Conservation (phyloP, 2,113 vertebrate genomes). For the Hucho hucho region DNA sequence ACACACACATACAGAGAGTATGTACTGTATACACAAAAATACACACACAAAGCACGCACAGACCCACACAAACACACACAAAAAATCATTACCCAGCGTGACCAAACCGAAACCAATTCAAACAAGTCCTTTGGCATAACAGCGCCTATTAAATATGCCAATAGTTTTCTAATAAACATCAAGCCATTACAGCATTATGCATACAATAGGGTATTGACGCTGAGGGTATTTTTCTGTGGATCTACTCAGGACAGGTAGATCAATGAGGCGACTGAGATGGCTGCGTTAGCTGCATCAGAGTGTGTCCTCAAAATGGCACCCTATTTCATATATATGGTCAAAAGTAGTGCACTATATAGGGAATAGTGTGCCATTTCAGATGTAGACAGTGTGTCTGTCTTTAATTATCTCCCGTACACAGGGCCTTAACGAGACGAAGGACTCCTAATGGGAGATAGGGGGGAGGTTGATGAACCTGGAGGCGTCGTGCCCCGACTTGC, state of each 20-base stretch:
- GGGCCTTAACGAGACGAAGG: constrained; percentile 50
- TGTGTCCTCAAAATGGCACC: not conserved
- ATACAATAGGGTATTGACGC: constrained; percentile 44
- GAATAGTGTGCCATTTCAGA: no score
- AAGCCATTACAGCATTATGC: constrained; percentile 45
- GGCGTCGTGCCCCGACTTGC: constrained; percentile 20
- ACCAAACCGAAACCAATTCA: constrained; percentile 17
- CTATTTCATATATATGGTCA: no score
- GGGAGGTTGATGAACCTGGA: constrained; percentile 42
- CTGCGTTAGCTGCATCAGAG: constrained; percentile 41
- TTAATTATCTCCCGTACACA: constrained; percentile 60
- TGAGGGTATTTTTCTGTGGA: constrained; percentile 2
- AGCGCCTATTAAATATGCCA: constrained; percentile 46
- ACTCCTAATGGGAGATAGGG: constrained; percentile 47
- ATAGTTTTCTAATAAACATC: constrained; percentile 54
- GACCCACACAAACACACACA: constrained; percentile 1
- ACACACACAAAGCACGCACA: not conserved
- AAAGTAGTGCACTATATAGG: no score
- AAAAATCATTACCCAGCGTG: constrained; percentile 22
- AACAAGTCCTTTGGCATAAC: constrained; percentile 28
- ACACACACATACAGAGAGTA: not conserved
- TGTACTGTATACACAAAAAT: not conserved
- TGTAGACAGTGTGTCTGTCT: constrained; percentile 18
- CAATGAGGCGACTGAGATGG: constrained; percentile 53
- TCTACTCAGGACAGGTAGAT: constrained; percentile 46